Conservation (phyloP, 2,113 vertebrate species). For the Hypanus sabinus region DNA sequence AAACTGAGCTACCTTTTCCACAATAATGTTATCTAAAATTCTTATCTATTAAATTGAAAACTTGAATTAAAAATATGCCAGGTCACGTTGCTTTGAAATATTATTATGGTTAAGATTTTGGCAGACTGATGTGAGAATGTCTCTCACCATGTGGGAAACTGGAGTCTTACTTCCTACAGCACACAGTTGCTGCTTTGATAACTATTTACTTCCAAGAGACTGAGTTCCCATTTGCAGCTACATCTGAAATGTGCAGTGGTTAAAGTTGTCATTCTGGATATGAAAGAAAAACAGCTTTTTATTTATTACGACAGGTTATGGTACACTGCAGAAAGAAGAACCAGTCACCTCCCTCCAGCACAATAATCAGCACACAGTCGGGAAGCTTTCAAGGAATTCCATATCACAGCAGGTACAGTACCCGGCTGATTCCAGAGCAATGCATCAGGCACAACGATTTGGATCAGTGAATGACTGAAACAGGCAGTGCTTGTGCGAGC, state of each 20-base stretch:
- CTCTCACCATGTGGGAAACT: background rate
- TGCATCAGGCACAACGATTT: background rate
- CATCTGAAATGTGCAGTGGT: background rate
- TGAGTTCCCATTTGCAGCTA: background rate
- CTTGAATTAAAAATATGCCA: background rate
- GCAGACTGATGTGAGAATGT: background rate
- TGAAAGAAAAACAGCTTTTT: slow-evolving; percentile 2
- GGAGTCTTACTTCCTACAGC: background rate
- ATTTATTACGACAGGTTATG: slow-evolving; percentile 35
- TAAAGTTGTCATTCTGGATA: slow-evolving; percentile 29
- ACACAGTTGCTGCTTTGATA: slow-evolving; percentile 18
- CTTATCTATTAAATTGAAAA: background rate
- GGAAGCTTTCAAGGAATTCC: slow-evolving; percentile 35
- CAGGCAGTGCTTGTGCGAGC: background rate
- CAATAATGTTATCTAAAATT: background rate
- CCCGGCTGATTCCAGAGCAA: slow-evolving; percentile 11
- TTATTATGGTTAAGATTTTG: background rate
- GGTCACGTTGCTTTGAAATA: background rate
- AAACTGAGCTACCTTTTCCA: too few species aligned
- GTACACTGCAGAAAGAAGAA: background rate
- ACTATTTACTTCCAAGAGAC: slow-evolving; percentile 28
- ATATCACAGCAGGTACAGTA: slow-evolving; percentile 28
- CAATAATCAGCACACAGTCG: slow-evolving; percentile 29
- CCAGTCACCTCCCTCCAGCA: slow-evolving; percentile 24
- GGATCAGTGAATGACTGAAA: background rate